These are phyloP conservation scores for Tenthredo amoena DNA, from an alignment of 2,888 invertebrate genomes.

Conservation along the genomic window DNA sequence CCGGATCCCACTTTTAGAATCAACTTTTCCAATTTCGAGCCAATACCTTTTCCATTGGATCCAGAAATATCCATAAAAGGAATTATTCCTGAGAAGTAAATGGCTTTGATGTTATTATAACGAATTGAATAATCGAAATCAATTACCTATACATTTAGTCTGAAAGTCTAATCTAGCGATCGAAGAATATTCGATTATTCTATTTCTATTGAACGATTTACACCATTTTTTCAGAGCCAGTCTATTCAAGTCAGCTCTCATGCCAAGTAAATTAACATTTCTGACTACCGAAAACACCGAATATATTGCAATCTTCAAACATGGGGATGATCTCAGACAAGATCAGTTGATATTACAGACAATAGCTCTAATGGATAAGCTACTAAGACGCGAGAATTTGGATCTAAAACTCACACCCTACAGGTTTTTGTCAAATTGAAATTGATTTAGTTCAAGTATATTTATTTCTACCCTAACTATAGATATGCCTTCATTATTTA, in stretches of 20 bases:
- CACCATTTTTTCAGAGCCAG: slow-evolving; percentile 81
- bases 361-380: slow-evolving; percentile 98
- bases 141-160: not conserved
- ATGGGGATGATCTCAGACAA: slow-evolving; percentile 98
- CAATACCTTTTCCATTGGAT: slow-evolving; percentile 96
- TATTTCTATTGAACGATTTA: slow-evolving; percentile 25
- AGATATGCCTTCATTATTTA: not conserved
- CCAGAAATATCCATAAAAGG: slow-evolving; percentile 94
- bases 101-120: slow-evolving; percentile 36
- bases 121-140: slow-evolving; percentile 46
- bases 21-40: slow-evolving; percentile 94
- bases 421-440: slow-evolving; percentile 69
- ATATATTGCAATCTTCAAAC: slow-evolving; percentile 98
- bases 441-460: not conserved
- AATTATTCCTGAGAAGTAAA: slow-evolving; percentile 89
- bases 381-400: slow-evolving; percentile 95
- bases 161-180: not conserved
- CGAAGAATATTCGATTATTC: slow-evolving; percentile 43
- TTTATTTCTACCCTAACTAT: not conserved
- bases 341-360: slow-evolving; percentile 99
- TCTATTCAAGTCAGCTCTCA: slow-evolving; percentile 97
- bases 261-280: slow-evolving; percentile 96
- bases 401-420: slow-evolving; percentile 98
- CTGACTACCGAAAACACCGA: slow-evolving; percentile 89
- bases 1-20: slow-evolving; percentile 88